Conservation (phyloP, 2,113 vertebrate species). For the Scomber scombrus region DNA sequence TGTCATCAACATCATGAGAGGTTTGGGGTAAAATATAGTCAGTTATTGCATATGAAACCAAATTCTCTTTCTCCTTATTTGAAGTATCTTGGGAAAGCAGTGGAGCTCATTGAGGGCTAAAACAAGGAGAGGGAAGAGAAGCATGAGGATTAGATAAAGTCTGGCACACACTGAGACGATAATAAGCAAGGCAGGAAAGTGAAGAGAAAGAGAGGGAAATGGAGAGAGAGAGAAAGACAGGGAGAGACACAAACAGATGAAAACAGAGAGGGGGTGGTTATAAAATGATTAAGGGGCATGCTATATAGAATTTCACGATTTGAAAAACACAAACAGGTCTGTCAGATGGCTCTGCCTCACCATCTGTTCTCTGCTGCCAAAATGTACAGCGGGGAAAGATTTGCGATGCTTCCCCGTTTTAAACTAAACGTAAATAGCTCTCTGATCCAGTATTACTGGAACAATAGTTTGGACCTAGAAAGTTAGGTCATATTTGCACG, state of each 20-base stretch:
- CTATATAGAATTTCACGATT: conserved; percentile 68
- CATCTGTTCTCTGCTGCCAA: conserved; percentile 60
- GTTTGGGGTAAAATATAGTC: conserved; percentile 36
- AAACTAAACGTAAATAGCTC: conserved; percentile 38
- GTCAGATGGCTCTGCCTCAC: conserved; percentile 59
- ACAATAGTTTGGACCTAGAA: neutral
- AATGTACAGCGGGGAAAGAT: conserved; percentile 50
- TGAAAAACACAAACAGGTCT: conserved; percentile 61
- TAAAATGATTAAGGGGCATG: conserved; percentile 70
- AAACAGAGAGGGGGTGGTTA: conserved; percentile 69
- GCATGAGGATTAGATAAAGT: conserved; percentile 69
- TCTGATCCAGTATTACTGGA: conserved; percentile 13
- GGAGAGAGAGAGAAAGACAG: conserved; percentile 6
- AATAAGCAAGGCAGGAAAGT: conserved; percentile 69
- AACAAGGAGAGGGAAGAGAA: conserved; percentile 59
- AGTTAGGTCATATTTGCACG: neutral
- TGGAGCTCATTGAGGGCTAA: conserved; percentile 61
- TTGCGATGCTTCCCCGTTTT: conserved; percentile 21
- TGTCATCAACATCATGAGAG: neutral
- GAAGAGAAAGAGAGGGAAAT: conserved; percentile 29
- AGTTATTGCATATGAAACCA: conserved; percentile 34
- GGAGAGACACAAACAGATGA: conserved; percentile 56
- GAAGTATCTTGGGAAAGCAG: conserved; percentile 49
- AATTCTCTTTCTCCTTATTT: conserved; percentile 47
- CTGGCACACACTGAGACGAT: conserved; percentile 72